Evolutionary conservation across 2,113 vertebrate species (phyloP), one percentile per base, ranked within the genome.

Genomic region (Eulacestoma nigropectus): DNA sequence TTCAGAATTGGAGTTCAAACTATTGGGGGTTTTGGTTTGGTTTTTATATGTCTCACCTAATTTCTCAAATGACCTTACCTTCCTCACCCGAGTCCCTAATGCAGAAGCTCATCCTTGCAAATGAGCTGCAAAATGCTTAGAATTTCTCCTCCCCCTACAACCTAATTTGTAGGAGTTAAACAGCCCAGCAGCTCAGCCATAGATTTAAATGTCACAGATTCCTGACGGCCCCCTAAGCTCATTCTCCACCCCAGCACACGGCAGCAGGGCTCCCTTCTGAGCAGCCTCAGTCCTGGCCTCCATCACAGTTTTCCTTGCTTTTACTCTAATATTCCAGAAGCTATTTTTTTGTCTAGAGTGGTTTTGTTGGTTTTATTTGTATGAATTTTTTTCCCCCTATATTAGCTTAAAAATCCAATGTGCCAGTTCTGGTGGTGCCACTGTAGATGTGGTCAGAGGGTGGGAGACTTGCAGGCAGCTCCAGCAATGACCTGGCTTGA

Each of bases 351-450:
- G 4, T 60, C 7, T 17, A 30, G 50, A 76, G 18, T 56, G 7
- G 2, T 42, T 93, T 64, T 53, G 19, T 60, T 60, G 30, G 0
- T 4, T 79, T 83, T 42, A 62, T n/a, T 88, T 13, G 1, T 29
- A 50, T 6, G 9, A 81, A 23, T 9, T 37, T 13, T 4, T 2
- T 0, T 0, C 13, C 20, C 16, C 16, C 7, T 1, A 1, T 18
- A 29, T 42, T 20, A 67, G 17, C 18, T 75, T 52, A 39, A 69
- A 78, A 60, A 59, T 42, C 64, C 19, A 26, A 10, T 13, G 23
- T 23, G 29, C 39, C 44, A 27, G 30, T 67, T 87, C 47, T 55
- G 35, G 39, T 52, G 29, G 52, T 88, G 76, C 47, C 68, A 42
- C 42, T 42, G 74, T 9, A 37, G 77, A 73, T 10, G 46, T 4